Evolutionary conservation across 2,888 invertebrate species (phyloP).

Genomic region (Auanema freiburgensis): DNA sequence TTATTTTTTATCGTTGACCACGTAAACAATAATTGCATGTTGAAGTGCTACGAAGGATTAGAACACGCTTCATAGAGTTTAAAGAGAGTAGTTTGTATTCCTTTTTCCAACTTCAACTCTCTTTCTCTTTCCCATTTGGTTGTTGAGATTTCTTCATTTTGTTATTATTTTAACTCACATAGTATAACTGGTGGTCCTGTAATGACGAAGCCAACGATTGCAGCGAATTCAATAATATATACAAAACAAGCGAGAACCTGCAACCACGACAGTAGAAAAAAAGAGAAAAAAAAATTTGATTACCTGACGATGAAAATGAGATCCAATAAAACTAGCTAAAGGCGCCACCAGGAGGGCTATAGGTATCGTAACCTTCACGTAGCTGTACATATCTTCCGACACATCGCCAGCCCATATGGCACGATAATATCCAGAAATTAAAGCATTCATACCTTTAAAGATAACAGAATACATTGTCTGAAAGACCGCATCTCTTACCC

Average conservation of each 20-base stretch:
- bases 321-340: constrained; percentile 51
- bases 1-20: too few relatives aligned
- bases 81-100: too few relatives aligned
- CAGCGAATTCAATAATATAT: constrained; percentile 43
- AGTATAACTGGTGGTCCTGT: constrained; percentile 37
- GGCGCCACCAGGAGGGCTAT: constrained; percentile 41
- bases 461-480: not conserved
- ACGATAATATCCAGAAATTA: constrained; percentile 55
- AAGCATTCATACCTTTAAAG: constrained; percentile 43
- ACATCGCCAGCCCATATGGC: constrained; percentile 49
- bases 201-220: constrained; percentile 46
- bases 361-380: constrained; percentile 29
- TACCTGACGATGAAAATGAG: constrained; percentile 54
- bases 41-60: too few relatives aligned
- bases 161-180: too few relatives aligned
- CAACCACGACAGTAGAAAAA: constrained; percentile 4
- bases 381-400: constrained; percentile 37
- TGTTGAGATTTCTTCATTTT: too few relatives aligned
- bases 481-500: constrained; percentile 33
- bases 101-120: too few relatives aligned
- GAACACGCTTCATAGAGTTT: too few relatives aligned
- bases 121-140: too few relatives aligned
- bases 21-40: too few relatives aligned
- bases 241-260: constrained; percentile 50
- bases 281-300: not conserved